Conservation (phyloP, 2,797 vertebrate genomes). For the Momotus momota region DNA sequence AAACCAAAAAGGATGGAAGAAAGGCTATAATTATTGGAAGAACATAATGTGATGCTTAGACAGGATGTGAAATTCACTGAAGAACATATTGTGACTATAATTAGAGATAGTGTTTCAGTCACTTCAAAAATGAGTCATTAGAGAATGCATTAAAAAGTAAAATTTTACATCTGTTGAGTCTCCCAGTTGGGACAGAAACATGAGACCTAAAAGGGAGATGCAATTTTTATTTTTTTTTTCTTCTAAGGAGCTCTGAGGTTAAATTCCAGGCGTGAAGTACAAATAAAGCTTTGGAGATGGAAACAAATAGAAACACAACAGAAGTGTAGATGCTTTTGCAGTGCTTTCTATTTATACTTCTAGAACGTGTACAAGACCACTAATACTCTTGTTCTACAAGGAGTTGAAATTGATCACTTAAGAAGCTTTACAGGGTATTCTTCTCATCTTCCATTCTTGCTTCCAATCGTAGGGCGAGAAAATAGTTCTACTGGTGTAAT, state of each 20-base stretch:
- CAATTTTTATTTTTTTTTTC: background rate
- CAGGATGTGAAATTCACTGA: slow-evolving; percentile 68
- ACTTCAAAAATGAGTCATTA: slow-evolving; percentile 76
- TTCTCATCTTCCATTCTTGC: background rate
- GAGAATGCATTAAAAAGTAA: slow-evolving; percentile 75
- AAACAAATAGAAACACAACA: background rate
- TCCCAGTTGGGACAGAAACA: slow-evolving; percentile 61
- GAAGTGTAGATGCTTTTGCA: background rate
- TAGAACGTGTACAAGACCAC: background rate
- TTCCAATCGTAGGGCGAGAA: fast-evolving
- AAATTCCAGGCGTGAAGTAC: slow-evolving; percentile 9
- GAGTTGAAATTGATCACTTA: background rate
- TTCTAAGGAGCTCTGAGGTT: slow-evolving; percentile 27
- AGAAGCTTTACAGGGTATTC: background rate
- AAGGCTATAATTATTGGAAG: slow-evolving; percentile 71
- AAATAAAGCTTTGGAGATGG: background rate
- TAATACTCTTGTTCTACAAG: background rate
- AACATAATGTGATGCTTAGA: slow-evolving; percentile 74
- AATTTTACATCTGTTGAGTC: slow-evolving; percentile 69
- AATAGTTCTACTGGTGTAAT: background rate
- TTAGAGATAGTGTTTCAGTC: slow-evolving; percentile 74
- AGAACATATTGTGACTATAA: slow-evolving; percentile 74
- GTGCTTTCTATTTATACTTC: background rate
- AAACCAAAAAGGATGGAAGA: slow-evolving; percentile 49
- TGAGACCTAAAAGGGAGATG: slow-evolving; percentile 37